Conservation (phyloP, 2,888 invertebrate genomes). For the Epicampocera succincta region DNA sequence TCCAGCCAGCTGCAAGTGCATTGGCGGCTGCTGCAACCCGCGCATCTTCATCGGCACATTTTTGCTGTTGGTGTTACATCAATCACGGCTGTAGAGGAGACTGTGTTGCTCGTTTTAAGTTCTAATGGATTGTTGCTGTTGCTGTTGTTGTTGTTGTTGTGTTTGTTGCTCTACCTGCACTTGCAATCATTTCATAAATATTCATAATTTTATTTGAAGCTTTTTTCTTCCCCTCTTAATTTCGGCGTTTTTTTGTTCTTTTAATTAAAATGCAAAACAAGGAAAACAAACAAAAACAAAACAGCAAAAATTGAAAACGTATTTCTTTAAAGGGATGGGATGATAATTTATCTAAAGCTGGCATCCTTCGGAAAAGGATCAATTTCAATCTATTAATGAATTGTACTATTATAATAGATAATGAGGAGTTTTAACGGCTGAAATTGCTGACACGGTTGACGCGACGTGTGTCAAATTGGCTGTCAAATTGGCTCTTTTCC, state of each 20-base stretch:
- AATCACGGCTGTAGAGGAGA: not conserved
- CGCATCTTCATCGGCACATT: slow-evolving; percentile 5
- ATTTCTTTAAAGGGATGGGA: not conserved
- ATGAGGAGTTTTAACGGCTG: too few species aligned
- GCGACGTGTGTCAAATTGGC: too few species aligned
- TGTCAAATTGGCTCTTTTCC: too few species aligned
- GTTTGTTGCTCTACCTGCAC: not conserved
- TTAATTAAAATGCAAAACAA: slow-evolving; percentile 68
- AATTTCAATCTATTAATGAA: too few species aligned
- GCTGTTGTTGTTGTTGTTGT: not conserved
- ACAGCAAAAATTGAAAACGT: not conserved
- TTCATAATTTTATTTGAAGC: slow-evolving; percentile 61
- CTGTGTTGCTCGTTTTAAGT: slow-evolving; percentile 3
- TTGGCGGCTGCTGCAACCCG: not conserved
- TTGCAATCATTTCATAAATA: slow-evolving; percentile 64
- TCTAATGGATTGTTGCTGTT: not conserved
- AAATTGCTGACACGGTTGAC: too few species aligned
- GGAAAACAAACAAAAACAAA: not conserved
- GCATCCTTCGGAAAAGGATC: too few species aligned
- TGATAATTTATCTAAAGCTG: too few species aligned
- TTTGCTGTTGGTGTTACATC: not conserved
- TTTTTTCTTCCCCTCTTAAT: not conserved
- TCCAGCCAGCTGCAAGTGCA: slow-evolving; percentile 14
- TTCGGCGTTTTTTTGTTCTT: slow-evolving; percentile 43
- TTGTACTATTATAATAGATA: too few species aligned